Conservation (phyloP, 2,888 invertebrate species). For the Holacanthella duospinosa region DNA sequence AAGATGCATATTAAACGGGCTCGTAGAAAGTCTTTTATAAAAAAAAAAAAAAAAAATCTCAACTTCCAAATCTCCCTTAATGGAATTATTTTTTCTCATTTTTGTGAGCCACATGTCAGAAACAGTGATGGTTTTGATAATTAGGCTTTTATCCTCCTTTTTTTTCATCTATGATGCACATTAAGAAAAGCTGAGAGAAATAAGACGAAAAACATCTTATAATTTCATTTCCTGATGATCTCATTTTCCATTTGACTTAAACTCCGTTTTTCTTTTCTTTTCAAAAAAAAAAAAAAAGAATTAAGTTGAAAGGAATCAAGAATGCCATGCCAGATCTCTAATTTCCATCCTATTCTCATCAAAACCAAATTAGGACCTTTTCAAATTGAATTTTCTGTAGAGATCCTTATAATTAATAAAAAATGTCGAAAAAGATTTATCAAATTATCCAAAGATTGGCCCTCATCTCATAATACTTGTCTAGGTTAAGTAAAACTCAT, state of each 20-base stretch:
- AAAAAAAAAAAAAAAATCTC: conserved; percentile 1
- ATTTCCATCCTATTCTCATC: conserved; percentile 30
- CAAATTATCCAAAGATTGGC: neutral
- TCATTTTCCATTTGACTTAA: conserved; percentile 18
- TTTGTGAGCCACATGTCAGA: conserved; percentile 37
- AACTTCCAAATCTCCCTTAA: conserved; percentile 30
- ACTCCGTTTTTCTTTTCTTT: conserved; percentile 24
- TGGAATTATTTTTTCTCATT: conserved; percentile 38
- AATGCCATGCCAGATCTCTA: conserved; percentile 23
- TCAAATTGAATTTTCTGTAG: neutral
- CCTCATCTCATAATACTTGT: neutral
- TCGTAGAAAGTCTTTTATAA: neutral
- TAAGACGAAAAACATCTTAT: conserved; percentile 23
- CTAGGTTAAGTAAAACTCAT: too few species aligned
- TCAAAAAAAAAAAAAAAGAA: too few species aligned
- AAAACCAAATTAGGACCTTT: conserved; percentile 21
- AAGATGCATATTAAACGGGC: neutral
- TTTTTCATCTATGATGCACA: neutral
- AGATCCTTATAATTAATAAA: neutral
- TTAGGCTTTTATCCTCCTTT: conserved; percentile 34
- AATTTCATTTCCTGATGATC: conserved; percentile 27
- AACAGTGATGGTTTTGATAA: conserved; percentile 38
- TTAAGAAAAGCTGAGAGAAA: conserved; percentile 6
- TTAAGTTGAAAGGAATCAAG: conserved; percentile 24
- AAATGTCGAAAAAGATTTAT: neutral